phyloP scores from a whole-genome alignment of 2,888 invertebrate species.

The Amphimallon solstitiale region DNA sequence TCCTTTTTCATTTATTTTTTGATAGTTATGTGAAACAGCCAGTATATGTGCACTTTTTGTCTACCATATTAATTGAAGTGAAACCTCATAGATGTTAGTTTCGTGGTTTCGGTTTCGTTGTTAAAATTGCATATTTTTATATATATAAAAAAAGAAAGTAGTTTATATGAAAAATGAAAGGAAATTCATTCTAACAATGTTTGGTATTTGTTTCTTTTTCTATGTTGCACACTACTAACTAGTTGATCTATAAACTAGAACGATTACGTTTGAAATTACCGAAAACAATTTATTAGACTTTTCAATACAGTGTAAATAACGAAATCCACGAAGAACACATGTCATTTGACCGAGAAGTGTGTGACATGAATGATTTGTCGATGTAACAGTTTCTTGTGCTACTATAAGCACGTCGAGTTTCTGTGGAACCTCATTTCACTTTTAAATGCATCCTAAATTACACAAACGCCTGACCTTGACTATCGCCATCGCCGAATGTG shows the following conservation, averaged over 20 bases:
- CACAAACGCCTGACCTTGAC: constrained; percentile 17
- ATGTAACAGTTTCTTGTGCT: constrained; percentile 26
- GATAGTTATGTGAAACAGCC: too few relatives aligned
- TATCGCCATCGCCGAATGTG: not conserved
- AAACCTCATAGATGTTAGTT: too few relatives aligned
- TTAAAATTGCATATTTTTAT: too few relatives aligned
- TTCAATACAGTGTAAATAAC: not conserved
- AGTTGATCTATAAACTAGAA: not conserved
- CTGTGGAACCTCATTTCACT: constrained; percentile 19
- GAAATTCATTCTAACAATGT: too few relatives aligned
- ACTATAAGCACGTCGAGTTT: constrained; percentile 8
- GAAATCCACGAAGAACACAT: not conserved
- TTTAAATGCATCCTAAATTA: constrained; percentile 20
- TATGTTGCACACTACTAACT: too few relatives aligned
- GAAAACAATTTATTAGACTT: not conserved
- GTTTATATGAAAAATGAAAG: too few relatives aligned
- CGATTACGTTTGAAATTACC: not conserved
- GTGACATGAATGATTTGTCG: constrained; percentile 10
- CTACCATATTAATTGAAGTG: too few relatives aligned
- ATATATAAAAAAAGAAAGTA: too few relatives aligned
- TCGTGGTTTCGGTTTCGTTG: too few relatives aligned
- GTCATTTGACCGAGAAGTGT: not conserved
- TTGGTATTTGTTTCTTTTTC: too few relatives aligned
- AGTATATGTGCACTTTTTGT: too few relatives aligned
- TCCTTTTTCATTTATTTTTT: too few relatives aligned